Conservation (phyloP, 2,113 vertebrate genomes). For the Pavo muticus region DNA sequence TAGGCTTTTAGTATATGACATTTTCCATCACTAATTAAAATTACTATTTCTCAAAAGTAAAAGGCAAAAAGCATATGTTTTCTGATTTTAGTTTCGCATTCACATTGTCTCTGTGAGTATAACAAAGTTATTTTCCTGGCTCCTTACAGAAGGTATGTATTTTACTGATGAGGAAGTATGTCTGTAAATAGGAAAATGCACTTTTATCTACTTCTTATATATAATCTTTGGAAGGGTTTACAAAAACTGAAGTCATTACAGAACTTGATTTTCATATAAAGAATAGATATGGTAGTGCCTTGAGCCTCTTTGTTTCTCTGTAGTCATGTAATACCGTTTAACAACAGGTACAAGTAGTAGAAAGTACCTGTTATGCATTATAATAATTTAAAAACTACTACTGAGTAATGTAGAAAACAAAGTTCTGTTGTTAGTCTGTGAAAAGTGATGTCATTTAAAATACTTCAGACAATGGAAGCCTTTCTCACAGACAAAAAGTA, state of each 20-base stretch:
- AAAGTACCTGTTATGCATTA: background rate
- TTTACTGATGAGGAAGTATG: background rate
- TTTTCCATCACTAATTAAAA: background rate
- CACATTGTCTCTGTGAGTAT: background rate
- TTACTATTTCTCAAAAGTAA: background rate
- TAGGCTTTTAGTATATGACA: background rate
- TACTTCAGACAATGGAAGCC: background rate
- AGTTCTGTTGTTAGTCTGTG: background rate
- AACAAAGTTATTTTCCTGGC: background rate
- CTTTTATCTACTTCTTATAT: background rate
- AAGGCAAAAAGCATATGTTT: background rate
- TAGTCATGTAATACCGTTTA: background rate
- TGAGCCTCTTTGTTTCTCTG: background rate
- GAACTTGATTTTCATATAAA: background rate
- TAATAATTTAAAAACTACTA: background rate
- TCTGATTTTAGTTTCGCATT: background rate
- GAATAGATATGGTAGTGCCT: background rate
- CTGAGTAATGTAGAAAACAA: background rate
- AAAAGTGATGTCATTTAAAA: constrained; percentile 20
- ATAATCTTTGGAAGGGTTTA: background rate
- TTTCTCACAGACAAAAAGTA: background rate
- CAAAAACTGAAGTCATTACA: background rate
- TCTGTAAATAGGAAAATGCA: background rate
- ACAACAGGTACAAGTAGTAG: background rate
- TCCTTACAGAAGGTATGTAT: background rate